Conservation (phyloP, 2,113 vertebrate species). For the Gavia stellata region DNA sequence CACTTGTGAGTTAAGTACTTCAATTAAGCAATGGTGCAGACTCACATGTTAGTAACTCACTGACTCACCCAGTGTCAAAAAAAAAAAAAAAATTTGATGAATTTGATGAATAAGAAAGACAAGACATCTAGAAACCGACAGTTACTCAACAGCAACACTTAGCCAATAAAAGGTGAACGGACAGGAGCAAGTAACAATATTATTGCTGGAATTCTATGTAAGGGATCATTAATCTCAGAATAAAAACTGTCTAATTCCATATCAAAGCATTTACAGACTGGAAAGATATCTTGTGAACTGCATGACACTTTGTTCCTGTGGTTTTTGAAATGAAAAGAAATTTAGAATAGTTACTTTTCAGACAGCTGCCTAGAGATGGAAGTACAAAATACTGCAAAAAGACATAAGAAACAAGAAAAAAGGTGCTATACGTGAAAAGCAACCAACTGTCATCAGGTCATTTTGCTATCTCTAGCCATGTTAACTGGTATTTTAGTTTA, state of each 20-base stretch:
- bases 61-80: not conserved
- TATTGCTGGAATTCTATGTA: not conserved
- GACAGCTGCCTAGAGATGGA: not conserved
- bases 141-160: not conserved
- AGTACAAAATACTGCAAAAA: not conserved
- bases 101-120: not conserved
- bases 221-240: not conserved
- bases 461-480: not conserved
- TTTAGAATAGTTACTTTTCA: not conserved
- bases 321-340: not conserved
- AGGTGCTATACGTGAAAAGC: not conserved
- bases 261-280: not conserved
- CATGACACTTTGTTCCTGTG: not conserved
- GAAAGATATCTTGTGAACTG: not conserved
- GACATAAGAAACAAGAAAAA: not conserved
- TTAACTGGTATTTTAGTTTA: not conserved
- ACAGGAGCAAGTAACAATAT: not conserved
- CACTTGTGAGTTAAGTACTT: not conserved
- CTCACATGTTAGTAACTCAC: not conserved
- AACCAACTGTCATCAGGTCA: not conserved
- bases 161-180: not conserved
- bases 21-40: not conserved
- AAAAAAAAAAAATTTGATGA: not conserved
- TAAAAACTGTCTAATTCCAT: not conserved
- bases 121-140: not conserved